Conservation (phyloP, 2,888 invertebrate genomes). For the Chrysolina oricalcia region DNA sequence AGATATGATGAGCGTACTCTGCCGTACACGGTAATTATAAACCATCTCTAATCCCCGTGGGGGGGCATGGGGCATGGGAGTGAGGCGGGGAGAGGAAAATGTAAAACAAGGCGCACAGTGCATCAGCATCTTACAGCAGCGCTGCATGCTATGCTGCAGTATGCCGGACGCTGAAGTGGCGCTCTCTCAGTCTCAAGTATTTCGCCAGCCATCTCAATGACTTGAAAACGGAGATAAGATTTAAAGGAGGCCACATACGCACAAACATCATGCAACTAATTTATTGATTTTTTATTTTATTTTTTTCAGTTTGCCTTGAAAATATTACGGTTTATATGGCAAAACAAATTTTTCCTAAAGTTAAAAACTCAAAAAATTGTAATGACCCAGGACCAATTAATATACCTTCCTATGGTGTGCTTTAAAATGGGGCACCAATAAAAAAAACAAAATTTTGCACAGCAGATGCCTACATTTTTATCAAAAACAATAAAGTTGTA, state of each 20-base stretch:
- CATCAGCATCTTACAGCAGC: conserved; percentile 33
- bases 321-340: too few relatives aligned
- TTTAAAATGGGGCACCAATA: too few relatives aligned
- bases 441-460: too few relatives aligned
- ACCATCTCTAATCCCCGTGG: conserved; percentile 53
- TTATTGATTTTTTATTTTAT: too few relatives aligned
- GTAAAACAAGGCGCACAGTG: conserved; percentile 53
- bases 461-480: too few relatives aligned
- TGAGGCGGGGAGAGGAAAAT: conserved; percentile 43
- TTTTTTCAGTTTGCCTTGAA: too few relatives aligned
- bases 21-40: conserved; percentile 59
- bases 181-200: conserved; percentile 50
- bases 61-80: conserved; percentile 33
- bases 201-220: conserved; percentile 48
- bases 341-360: too few relatives aligned
- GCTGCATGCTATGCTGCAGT: conserved; percentile 36
- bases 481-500: too few relatives aligned
- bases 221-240: conserved; percentile 43
- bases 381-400: too few relatives aligned
- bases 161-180: conserved; percentile 55
- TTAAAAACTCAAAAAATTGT: too few relatives aligned
- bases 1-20: conserved; percentile 60
- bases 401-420: too few relatives aligned
- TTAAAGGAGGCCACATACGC: conserved; percentile 52
- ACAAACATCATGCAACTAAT: too few relatives aligned